Conservation (phyloP, 2,888 invertebrate genomes). For the Hirtodrosophila trivittata region DNA sequence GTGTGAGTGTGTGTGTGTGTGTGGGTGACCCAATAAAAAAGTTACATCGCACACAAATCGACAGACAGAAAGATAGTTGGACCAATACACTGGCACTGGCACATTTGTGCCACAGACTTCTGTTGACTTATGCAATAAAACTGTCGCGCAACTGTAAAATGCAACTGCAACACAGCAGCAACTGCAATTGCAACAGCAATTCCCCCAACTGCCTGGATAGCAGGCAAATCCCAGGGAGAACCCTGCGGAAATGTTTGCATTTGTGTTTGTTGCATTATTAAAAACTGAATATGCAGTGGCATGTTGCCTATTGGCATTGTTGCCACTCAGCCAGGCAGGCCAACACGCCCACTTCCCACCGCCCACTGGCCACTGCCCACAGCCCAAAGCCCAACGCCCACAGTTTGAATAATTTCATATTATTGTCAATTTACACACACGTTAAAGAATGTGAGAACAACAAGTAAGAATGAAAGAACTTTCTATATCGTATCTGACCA, state of each 20-base stretch:
- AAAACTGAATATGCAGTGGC: conserved; percentile 71
- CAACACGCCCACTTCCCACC: too few relatives aligned
- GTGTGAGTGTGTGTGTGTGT: conserved; percentile 25
- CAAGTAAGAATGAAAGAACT: background rate
- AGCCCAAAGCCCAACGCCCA: background rate
- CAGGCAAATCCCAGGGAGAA: conserved; percentile 42
- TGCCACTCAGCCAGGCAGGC: conserved; percentile 31
- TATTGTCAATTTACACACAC: conserved; percentile 70
- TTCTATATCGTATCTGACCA: too few relatives aligned
- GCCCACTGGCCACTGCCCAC: too few relatives aligned
- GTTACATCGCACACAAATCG: conserved; percentile 41
- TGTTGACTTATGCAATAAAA: conserved; percentile 80
- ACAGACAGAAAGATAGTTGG: conserved; percentile 33
- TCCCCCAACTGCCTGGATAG: conserved; percentile 22
- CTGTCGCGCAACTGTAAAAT: conserved; percentile 70
- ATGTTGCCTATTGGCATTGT: conserved; percentile 48
- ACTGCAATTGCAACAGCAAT: conserved; percentile 38
- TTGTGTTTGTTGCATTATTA: conserved; percentile 78
- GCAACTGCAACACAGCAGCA: conserved; percentile 19
- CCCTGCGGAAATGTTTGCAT: conserved; percentile 76
- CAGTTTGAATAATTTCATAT: conserved; percentile 64
- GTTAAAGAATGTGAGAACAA: conserved; percentile 17
- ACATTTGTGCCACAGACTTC: conserved; percentile 68
- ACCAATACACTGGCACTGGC: conserved; percentile 28
- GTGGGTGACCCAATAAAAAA: conserved; percentile 67